Evolutionary conservation across 2,797 vertebrate species (phyloP), one percentile per base, ranked within the genome.

Genomic region (Sebastes itinus): DNA sequence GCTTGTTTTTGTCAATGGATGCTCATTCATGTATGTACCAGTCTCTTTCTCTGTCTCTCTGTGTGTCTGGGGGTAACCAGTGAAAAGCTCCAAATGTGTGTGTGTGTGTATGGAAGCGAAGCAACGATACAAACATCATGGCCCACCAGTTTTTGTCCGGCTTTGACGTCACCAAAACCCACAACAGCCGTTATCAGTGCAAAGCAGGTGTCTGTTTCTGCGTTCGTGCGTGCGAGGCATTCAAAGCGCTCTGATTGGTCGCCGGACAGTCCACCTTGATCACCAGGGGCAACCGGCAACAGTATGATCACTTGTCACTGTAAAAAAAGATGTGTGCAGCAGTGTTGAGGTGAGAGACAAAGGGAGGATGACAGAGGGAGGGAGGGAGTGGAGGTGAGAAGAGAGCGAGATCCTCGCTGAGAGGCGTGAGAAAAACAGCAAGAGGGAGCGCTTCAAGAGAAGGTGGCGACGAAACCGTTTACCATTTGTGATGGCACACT

Each of bases 141-240:
- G 33, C 18, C 30, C 66, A 23, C 66, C 82, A 64, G 72, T 84
- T 82, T 85, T 71, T 14, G 28, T 82, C 71, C 67, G 23, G 14
- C 62, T 77, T 81, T 91, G 87, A 89, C 78, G 77, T 92, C 90
- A 90, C 25, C 14, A 14, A 71, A 78, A 77, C 70, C 81, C 61
- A 67, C 68, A 80, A 60, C 71, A 62, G 73, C 65, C 75, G 32
- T 88, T 89, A 82, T 87, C 82, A 38, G 68, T 13, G 63, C 63
- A 12, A 72, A 38, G 75, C 84, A 88, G 81, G 63, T 86, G 71
- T 75, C 35, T 25, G 25, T 4, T 38, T 38, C 35, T 38, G 35
- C 35, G 23, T 49, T 14, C 58, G 68, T 13, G 60, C 27, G 20
- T n/a, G 56, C 6, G 38, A 33, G 46, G 54, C 30, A 61, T 35